Evolutionary conservation across 1,140 invertebrate species (phyloP).

Genomic region (Diorhabda sublineata): DNA sequence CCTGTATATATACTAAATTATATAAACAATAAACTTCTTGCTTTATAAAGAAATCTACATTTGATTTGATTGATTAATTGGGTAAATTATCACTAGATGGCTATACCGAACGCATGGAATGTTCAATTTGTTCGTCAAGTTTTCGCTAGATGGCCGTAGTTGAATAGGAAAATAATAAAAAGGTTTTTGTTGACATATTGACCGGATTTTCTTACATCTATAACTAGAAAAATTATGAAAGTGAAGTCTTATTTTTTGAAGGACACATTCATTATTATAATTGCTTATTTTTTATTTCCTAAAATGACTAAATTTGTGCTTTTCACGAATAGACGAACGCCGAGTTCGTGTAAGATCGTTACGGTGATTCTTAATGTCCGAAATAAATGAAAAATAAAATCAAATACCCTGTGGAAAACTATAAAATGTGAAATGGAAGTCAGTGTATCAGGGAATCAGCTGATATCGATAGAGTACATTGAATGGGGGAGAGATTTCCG

Average conservation of each 20-base stretch:
- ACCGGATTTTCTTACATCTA: conserved; percentile 2
- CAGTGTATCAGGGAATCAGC: conserved; percentile 43
- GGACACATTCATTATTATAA: conserved; percentile 28
- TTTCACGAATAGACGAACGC: not conserved
- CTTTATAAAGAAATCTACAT: too few species aligned
- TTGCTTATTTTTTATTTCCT: conserved; percentile 27
- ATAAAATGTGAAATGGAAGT: not conserved
- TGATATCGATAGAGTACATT: conserved; percentile 43
- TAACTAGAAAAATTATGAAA: conserved; percentile 22
- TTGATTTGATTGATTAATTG: too few species aligned
- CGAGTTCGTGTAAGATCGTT: too few species aligned
- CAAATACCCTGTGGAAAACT: too few species aligned
- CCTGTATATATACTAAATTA: too few species aligned
- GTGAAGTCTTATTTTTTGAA: conserved; percentile 29
- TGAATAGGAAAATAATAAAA: too few species aligned
- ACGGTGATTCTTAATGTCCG: not conserved
- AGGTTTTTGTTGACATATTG: not conserved
- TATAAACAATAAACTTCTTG: too few species aligned
- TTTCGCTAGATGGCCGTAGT: too few species aligned
- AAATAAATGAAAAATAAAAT: not conserved
- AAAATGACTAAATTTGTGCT: conserved; percentile 11
- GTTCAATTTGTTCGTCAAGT: too few species aligned
- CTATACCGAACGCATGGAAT: too few species aligned
- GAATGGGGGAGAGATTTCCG: conserved; percentile 36
- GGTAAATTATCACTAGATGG: too few species aligned